phyloP scores from a whole-genome alignment of 1,140 invertebrate species.

The Papilio machaon region DNA sequence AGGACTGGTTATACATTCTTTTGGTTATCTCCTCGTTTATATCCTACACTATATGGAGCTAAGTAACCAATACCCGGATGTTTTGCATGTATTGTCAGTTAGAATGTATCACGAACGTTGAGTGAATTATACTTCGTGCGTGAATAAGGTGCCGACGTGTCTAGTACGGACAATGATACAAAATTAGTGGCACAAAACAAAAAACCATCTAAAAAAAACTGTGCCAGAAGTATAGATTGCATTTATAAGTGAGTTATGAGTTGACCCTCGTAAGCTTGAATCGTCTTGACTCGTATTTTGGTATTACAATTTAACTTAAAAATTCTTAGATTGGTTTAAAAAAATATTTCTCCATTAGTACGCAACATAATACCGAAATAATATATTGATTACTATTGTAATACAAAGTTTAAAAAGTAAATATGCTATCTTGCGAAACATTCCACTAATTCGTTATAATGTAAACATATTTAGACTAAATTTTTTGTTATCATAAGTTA shows the following conservation, averaged over 20 bases:
- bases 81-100: conserved; percentile 26
- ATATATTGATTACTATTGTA: too few relatives aligned
- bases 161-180: conserved; percentile 28
- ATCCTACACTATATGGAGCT: background rate
- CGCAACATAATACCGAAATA: too few relatives aligned
- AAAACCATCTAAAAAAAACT: conserved; percentile 4
- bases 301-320: too few relatives aligned
- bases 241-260: background rate
- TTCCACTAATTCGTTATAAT: too few relatives aligned
- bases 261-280: background rate
- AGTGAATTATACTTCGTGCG: conserved; percentile 26
- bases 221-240: background rate
- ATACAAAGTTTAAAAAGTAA: too few relatives aligned
- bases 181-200: background rate
- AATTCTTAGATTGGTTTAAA: too few relatives aligned
- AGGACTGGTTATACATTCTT: background rate
- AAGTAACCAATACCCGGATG: conserved; percentile 1
- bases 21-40: background rate
- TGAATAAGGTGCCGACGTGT: conserved; percentile 36
- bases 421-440: too few relatives aligned
- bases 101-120: conserved; percentile 1
- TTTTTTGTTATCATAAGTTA: too few relatives aligned
- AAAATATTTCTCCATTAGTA: too few relatives aligned
- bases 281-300: background rate
- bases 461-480: background rate